Conservation (phyloP, 92 coral and sea anemone species). For the Epizoanthus fatuus region DNA sequence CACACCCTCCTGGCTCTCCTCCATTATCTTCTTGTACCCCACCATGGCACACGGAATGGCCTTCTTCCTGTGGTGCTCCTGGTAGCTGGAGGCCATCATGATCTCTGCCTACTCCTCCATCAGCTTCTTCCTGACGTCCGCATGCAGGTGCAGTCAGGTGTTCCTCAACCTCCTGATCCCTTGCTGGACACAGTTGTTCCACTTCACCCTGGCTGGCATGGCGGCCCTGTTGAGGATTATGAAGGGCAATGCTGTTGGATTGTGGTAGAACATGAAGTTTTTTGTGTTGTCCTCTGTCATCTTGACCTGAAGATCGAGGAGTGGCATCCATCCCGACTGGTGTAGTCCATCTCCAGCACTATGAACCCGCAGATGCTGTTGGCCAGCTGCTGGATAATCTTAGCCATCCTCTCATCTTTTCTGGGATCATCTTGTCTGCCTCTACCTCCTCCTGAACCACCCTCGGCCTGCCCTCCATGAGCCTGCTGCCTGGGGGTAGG, state of each 20-base stretch:
- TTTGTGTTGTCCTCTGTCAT: neutral
- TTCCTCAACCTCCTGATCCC: constrained; percentile 13
- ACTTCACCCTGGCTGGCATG: constrained; percentile 19
- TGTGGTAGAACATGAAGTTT: neutral
- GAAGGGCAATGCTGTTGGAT: neutral
- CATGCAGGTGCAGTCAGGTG: neutral
- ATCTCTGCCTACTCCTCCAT: constrained; percentile 5
- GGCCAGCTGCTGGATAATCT: no score
- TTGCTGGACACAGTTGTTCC: constrained; percentile 8
- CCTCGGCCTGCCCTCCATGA: neutral
- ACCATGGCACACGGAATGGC: neutral
- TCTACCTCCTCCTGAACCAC: neutral
- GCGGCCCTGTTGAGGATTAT: constrained; percentile 1
- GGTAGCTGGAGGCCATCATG: constrained; percentile 21
- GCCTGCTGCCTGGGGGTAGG: constrained; percentile 1
- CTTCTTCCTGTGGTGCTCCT: neutral
- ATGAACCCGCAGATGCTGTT: no score
- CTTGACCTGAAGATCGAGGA: neutral
- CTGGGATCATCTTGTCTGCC: neutral
- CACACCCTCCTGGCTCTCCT: neutral
- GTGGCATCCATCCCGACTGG: no score
- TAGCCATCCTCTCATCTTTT: no score
- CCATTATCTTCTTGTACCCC: neutral
- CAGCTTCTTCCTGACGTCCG: neutral
- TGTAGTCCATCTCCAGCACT: no score